phyloP scores from a whole-genome alignment of 2,113 vertebrate genomes.

The Ammodytes dubius region DNA sequence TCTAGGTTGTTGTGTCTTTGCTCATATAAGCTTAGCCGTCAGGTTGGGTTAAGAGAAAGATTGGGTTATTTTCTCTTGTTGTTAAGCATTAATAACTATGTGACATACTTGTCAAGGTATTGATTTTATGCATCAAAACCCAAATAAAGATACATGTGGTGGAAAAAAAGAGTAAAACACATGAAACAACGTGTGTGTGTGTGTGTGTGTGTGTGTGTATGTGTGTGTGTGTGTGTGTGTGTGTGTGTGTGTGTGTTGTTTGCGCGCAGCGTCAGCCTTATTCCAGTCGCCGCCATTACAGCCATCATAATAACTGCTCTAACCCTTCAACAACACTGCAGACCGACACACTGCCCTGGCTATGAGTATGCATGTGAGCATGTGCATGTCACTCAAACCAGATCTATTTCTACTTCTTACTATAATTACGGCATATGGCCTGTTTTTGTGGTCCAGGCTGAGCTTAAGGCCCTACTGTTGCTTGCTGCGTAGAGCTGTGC shows the following conservation, averaged over 20 bases:
- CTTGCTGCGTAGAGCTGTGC: conserved; percentile 11
- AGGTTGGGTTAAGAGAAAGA: too few relatives aligned
- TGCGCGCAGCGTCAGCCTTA: conserved; percentile 74
- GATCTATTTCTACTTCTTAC: conserved; percentile 73
- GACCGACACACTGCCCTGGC: conserved; percentile 30
- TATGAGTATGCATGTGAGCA: conserved; percentile 42
- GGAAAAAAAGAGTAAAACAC: conserved; percentile 17
- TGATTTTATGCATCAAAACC: too few relatives aligned
- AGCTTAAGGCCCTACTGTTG: conserved; percentile 10
- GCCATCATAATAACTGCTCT: conserved; percentile 53
- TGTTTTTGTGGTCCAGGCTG: conserved; percentile 61
- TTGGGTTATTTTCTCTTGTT: too few relatives aligned
- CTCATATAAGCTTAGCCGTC: too few relatives aligned
- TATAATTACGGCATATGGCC: conserved; percentile 73
- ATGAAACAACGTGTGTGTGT: conserved; percentile 23
- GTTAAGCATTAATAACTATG: too few relatives aligned
- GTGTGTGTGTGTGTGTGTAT: neutral
- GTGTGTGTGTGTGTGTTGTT: neutral
- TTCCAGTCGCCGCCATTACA: conserved; percentile 57
- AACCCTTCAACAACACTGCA: conserved; percentile 34
- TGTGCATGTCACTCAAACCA: conserved; percentile 65
- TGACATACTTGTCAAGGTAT: too few relatives aligned
- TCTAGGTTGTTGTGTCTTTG: too few relatives aligned
- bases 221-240: neutral
- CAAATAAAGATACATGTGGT: too few relatives aligned